phyloP scores from a whole-genome alignment of 2,888 invertebrate genomes.

The Netelia inedita region DNA sequence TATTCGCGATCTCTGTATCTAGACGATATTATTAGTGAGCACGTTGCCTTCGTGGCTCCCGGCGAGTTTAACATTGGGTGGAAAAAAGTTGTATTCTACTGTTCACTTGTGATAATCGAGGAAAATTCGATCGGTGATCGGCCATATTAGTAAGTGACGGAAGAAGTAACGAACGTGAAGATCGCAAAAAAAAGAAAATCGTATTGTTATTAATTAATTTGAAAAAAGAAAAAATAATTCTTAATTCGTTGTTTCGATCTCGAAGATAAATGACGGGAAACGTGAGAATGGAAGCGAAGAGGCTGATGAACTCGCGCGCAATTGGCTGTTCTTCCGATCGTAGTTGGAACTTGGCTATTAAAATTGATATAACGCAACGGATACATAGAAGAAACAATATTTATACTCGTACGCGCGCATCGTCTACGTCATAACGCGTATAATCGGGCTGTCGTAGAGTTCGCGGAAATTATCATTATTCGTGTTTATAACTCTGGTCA shows the following conservation, averaged over 20 bases:
- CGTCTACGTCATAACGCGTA: constrained; percentile 73
- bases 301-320: constrained; percentile 40
- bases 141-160: too few species aligned
- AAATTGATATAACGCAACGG: constrained; percentile 25
- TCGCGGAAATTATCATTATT: constrained; percentile 79
- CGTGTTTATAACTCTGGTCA: constrained; percentile 73
- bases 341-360: constrained; percentile 41
- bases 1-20: constrained; percentile 61
- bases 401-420: constrained; percentile 57
- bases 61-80: not conserved
- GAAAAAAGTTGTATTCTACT: not conserved
- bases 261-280: too few species aligned
- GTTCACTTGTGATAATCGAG: not conserved
- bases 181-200: too few species aligned
- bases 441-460: constrained; percentile 73
- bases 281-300: not conserved
- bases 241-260: too few species aligned
- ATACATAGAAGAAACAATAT: constrained; percentile 21
- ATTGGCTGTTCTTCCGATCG: constrained; percentile 12
- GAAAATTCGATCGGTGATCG: too few species aligned
- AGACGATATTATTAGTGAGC: constrained; percentile 57
- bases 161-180: too few species aligned
- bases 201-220: too few species aligned
- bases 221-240: too few species aligned
- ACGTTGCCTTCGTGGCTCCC: constrained; percentile 40